Percentiles rank a stretch among this genome's conserved stretches.
These are phyloP conservation scores for Lysandra coridon DNA, from an alignment of 2,888 invertebrate genomes.

Conservation along the genomic window DNA sequence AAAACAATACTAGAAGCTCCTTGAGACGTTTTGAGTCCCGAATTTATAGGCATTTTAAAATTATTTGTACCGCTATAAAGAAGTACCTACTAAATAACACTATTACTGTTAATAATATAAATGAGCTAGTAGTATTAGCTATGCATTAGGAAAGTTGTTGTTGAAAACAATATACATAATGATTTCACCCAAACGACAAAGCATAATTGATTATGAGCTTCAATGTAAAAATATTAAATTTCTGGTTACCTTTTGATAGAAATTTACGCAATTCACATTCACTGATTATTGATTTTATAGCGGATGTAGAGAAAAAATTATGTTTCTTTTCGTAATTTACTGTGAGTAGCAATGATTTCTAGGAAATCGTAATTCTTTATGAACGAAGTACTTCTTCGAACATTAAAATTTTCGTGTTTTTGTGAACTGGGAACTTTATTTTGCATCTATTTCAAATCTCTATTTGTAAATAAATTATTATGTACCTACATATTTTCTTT, in stretches of 20 bases:
- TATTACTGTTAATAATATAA: not conserved
- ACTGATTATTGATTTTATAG: not conserved
- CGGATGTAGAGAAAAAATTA: not conserved
- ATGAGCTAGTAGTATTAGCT: not conserved
- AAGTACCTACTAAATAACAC: not conserved
- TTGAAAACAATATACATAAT: not conserved
- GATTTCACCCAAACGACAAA: not conserved
- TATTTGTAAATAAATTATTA: not conserved
- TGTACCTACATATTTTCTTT: too few relatives aligned
- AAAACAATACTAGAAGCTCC: not conserved
- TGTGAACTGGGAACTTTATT: not conserved
- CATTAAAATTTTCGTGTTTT: not conserved
- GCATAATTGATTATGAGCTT: not conserved
- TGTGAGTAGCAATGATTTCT: not conserved
- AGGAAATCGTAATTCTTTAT: conserved; percentile 6
- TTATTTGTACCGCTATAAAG: not conserved
- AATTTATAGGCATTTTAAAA: not conserved
- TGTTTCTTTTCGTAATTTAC: not conserved
- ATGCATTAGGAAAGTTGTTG: not conserved
- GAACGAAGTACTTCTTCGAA: not conserved
- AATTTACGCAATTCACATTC: not conserved
- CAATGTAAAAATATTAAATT: not conserved
- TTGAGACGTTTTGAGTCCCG: not conserved
- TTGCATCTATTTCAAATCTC: not conserved
- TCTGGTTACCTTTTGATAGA: not conserved